Evolutionary conservation across 1,140 invertebrate genomes (phyloP), one percentile per base, ranked within the genome.

Genomic region (Megalopta genalis): DNA sequence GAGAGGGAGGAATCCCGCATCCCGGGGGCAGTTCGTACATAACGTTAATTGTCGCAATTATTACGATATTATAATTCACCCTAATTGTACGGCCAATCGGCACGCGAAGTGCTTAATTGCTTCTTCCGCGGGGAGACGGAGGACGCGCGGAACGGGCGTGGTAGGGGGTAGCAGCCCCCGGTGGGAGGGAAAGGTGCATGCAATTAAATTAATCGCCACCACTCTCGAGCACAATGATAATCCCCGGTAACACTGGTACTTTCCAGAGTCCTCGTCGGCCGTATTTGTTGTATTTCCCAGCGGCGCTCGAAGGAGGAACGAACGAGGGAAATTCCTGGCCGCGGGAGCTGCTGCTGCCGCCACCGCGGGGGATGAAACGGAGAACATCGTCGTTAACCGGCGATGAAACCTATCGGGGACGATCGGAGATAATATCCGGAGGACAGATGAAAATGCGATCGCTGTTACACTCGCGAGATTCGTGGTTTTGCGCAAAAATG

Each of bases 51-150:
- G 85, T 85, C 62, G 86, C 83, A 87, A 87, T 89, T 90, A 88
- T 83, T 78, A 75, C 84, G 85, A 87, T 83, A 86, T 89, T 89
- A 88, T 89, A 90, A 89, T 89, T 88, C 87, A 82, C 83, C 66
- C 76, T 90, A 89, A 90, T 90, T 90, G 86, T 86, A 64, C 82
- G 83, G 84, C 83, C 87, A 90, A 90, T 90, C 85, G 86, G 80
- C 77, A 78, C 79, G 66, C 83, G 60, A 87, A 90, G 89, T 80
- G 86, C 84, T 88, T 89, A 90, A 90, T 89, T 89, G 86, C 85
- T 83, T 85, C 86, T 87, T 84, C 57, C 63, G 42, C 66, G 64
- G 42, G 1, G 46, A 25, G 54, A 52, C 37, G 23, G n/a, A 23
- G 9, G 7, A 62, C 66, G 18, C 46, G 23, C 49, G 67, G 21